A percentile compares a stretch with the other conserved stretches of the same genome.
phyloP scores from a whole-genome alignment of 2,888 invertebrate genomes.

The Tetrapedia diversipes region DNA sequence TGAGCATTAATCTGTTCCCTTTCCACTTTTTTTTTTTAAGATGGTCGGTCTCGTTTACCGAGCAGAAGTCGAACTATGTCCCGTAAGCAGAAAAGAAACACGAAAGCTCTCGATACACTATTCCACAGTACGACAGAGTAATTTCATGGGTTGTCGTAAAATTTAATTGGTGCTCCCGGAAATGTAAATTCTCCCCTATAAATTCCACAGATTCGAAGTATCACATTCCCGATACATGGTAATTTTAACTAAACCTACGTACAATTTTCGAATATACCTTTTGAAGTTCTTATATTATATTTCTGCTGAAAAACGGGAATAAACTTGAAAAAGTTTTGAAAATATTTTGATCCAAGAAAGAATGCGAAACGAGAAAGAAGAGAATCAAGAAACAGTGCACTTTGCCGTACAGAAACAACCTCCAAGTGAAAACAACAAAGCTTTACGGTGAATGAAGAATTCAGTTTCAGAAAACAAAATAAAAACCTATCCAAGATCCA shows the following conservation, averaged over 20 bases:
- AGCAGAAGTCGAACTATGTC: constrained; percentile 10
- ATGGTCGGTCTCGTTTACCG: constrained; percentile 67
- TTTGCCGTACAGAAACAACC: neutral
- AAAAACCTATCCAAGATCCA: neutral
- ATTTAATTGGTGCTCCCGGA: constrained; percentile 33
- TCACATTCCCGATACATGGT: neutral
- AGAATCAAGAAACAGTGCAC: too few relatives aligned
- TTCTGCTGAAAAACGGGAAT: neutral
- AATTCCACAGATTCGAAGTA: neutral
- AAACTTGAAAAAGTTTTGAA: neutral
- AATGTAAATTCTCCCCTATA: constrained; percentile 25
- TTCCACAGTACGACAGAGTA: constrained; percentile 1
- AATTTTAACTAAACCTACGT: neutral
- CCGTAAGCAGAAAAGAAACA: constrained; percentile 7
- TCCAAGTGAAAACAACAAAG: too few relatives aligned
- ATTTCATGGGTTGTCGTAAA: constrained; percentile 39
- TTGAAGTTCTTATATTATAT: neutral
- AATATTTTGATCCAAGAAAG: neutral
- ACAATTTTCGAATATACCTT: neutral
- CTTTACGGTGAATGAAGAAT: too few relatives aligned
- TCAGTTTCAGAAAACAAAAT: too few relatives aligned
- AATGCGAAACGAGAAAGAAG: neutral
- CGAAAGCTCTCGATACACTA: constrained; percentile 24
- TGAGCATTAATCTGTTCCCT: constrained; percentile 76
- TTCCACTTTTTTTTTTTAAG: constrained; percentile 58